Conservation (phyloP, 2,113 vertebrate species). For the Cervus canadensis region DNA sequence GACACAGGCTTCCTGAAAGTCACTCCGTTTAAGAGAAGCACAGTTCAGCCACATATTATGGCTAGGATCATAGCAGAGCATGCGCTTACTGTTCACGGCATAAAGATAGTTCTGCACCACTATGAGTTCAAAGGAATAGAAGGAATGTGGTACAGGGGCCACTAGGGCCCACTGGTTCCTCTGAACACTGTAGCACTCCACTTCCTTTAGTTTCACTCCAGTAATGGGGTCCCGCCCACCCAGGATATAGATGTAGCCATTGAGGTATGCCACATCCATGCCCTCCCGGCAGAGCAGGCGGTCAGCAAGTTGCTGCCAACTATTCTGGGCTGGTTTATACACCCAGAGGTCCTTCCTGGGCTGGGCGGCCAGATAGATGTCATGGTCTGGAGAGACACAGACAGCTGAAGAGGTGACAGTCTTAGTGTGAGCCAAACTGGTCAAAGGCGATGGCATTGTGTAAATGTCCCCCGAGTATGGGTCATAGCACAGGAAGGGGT, state of each 20-base stretch:
- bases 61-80: conserved; percentile 89
- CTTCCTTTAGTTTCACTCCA: conserved; percentile 86
- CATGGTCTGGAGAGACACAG: conserved; percentile 87
- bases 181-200: conserved; percentile 91
- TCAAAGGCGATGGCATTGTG: conserved; percentile 86
- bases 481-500: conserved; percentile 89
- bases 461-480: conserved; percentile 87
- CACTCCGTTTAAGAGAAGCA: conserved; percentile 86
- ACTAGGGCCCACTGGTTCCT: conserved; percentile 91
- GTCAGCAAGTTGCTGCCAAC: conserved; percentile 88
- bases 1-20: conserved; percentile 90
- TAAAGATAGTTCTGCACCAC: conserved; percentile 87
- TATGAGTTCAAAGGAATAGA: conserved; percentile 89
- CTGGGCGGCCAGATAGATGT: conserved; percentile 88
- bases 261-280: conserved; percentile 90
- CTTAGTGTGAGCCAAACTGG: conserved; percentile 85
- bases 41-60: conserved; percentile 90
- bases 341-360: conserved; percentile 90
- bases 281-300: conserved; percentile 85
- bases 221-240: conserved; percentile 87
- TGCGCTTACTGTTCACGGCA: conserved; percentile 88
- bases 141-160: conserved; percentile 87
- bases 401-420: conserved; percentile 86
- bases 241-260: conserved; percentile 88
- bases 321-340: conserved; percentile 86